Evolutionary conservation across 2,888 invertebrate species (phyloP).

Genomic region (Pocota personata): DNA sequence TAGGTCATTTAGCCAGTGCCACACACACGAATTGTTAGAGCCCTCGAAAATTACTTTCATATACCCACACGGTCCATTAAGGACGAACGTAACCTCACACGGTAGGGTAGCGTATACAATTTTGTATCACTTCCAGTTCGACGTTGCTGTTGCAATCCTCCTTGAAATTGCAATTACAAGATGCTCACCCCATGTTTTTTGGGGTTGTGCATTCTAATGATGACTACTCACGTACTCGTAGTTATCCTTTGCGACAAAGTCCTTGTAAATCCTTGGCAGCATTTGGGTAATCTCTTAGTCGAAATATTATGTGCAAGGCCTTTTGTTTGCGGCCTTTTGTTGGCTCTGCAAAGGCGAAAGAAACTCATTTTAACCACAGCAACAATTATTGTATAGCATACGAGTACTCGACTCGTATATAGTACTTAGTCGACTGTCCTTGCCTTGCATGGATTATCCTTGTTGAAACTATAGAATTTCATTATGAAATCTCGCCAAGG

Average conservation of each 20-base stretch:
- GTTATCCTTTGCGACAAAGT: constrained; percentile 30
- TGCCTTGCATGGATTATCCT: constrained; percentile 53
- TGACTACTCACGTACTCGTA: constrained; percentile 42
- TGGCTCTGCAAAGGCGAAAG: not conserved
- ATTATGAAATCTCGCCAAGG: constrained; percentile 67
- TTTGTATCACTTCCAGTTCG: constrained; percentile 53
- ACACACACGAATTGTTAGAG: constrained; percentile 24
- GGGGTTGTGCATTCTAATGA: constrained; percentile 48
- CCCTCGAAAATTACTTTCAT: constrained; percentile 35
- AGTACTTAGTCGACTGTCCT: constrained; percentile 17
- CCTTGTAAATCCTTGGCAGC: constrained; percentile 55
- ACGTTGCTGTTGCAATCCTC: constrained; percentile 10
- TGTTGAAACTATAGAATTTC: constrained; percentile 65
- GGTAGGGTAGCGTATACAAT: constrained; percentile 2
- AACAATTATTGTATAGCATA: constrained; percentile 53
- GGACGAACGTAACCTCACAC: constrained; percentile 23
- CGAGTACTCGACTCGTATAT: too few relatives aligned
- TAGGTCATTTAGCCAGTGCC: constrained; percentile 59
- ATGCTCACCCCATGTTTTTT: constrained; percentile 17
- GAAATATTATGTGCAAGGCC: constrained; percentile 53
- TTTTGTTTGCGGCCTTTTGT: not conserved
- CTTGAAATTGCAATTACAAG: constrained; percentile 57
- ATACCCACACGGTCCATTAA: constrained; percentile 59
- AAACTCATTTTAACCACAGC: constrained; percentile 55
- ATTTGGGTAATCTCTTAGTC: constrained; percentile 58